Evolutionary conservation across 2,888 invertebrate genomes (phyloP).

Genomic region (Apantesis nais): DNA sequence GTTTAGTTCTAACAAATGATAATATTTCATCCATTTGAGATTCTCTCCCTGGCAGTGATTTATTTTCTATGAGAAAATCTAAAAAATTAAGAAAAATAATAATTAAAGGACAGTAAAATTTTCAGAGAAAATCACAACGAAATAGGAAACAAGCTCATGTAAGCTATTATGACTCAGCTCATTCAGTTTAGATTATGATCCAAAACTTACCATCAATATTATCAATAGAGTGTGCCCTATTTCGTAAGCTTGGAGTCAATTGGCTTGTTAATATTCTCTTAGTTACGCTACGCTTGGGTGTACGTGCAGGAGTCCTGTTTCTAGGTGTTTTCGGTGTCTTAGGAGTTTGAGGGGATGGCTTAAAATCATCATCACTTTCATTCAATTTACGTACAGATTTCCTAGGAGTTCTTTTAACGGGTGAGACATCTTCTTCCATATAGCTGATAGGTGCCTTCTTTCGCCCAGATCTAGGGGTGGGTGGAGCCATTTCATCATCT

Average conservation of each 20-base stretch:
- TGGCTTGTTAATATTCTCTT: conserved; percentile 69
- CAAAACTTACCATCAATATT: conserved; percentile 68
- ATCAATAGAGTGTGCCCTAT: conserved; percentile 71
- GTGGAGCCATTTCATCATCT: conserved; percentile 58
- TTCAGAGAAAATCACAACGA: background rate
- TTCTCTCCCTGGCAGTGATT: conserved; percentile 76
- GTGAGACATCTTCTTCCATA: conserved; percentile 66
- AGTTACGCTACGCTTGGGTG: conserved; percentile 64
- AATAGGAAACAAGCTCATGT: background rate
- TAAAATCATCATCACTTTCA: conserved; percentile 73
- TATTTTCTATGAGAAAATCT: conserved; percentile 71
- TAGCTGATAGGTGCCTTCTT: conserved; percentile 61
- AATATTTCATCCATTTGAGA: conserved; percentile 77
- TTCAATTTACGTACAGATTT: conserved; percentile 53
- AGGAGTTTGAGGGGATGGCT: conserved; percentile 53
- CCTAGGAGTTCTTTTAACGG: conserved; percentile 64
- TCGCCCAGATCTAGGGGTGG: conserved; percentile 65
- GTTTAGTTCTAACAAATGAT: conserved; percentile 74
- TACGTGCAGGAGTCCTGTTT: conserved; percentile 54
- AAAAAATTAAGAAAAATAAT: conserved; percentile 33
- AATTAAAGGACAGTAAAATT: background rate
- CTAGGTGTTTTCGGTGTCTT: conserved; percentile 53
- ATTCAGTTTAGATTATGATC: too few relatives aligned
- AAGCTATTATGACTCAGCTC: background rate
- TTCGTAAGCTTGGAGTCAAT: conserved; percentile 70